Evolutionary conservation across 2,797 vertebrate genomes (phyloP).

Genomic region (Diplodus sargus): DNA sequence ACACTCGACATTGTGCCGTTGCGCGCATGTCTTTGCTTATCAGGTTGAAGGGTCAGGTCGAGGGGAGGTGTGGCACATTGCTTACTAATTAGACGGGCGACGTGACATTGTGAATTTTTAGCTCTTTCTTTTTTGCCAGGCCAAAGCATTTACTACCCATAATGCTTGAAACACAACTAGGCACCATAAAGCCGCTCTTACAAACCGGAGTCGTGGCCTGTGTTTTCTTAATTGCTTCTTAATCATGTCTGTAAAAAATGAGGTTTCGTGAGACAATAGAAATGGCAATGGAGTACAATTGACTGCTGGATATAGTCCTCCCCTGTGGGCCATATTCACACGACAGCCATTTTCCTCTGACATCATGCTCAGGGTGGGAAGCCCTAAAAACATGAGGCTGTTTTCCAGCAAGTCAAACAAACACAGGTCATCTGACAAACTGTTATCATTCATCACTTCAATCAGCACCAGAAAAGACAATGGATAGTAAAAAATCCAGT

Average conservation of each 20-base stretch:
- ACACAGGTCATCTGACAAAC: no score
- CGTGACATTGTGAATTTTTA: constrained; percentile 17
- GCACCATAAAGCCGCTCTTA: not conserved
- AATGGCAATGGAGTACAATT: not conserved
- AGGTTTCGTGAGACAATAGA: not conserved
- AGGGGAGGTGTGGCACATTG: not conserved
- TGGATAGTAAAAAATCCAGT: no score
- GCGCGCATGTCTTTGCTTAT: constrained; percentile 27
- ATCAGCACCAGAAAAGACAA: no score
- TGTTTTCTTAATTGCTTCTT: not conserved
- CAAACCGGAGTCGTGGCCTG: not conserved
- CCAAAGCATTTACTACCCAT: not conserved
- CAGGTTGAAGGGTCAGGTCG: constrained; percentile 24
- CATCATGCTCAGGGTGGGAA: no score
- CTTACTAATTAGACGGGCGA: constrained; percentile 25
- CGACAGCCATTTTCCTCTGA: no score
- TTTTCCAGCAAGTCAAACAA: no score
- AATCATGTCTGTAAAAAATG: constrained; percentile 1
- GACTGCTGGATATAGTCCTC: not conserved
- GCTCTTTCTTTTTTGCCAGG: not conserved
- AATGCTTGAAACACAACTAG: not conserved
- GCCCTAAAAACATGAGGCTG: no score
- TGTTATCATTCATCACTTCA: no score
- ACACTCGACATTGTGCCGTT: constrained; percentile 12
- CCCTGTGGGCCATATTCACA: no score